Conservation (phyloP, 2,113 vertebrate genomes). For the Benitochromis conjunctus region DNA sequence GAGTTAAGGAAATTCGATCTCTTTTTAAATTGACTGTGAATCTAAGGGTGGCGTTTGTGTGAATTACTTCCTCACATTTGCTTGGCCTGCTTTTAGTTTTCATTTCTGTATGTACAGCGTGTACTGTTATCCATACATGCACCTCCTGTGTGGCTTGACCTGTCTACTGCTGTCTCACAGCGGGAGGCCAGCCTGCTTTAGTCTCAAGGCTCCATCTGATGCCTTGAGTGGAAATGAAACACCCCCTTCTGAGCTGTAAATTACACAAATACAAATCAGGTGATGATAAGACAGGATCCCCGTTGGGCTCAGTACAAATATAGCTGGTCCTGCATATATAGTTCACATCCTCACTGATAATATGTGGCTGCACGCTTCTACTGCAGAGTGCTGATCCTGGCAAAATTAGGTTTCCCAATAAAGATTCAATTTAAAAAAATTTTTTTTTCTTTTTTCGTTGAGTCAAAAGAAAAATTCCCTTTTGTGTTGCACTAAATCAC, state of each 20-base stretch:
- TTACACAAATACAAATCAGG: slow-evolving; percentile 43
- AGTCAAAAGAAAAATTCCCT: background rate
- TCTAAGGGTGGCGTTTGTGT: background rate
- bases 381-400: background rate
- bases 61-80: background rate
- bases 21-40: background rate
- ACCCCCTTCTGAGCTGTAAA: slow-evolving; percentile 18
- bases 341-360: background rate
- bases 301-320: slow-evolving; percentile 12
- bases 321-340: slow-evolving; percentile 18
- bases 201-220: background rate
- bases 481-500: background rate
- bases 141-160: background rate
- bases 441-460: background rate
- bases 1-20: background rate
- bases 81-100: background rate
- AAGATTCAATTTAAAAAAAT: background rate
- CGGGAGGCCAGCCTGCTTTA: background rate
- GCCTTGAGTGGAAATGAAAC: slow-evolving; percentile 26
- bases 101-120: background rate
- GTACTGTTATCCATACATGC: background rate
- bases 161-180: background rate
- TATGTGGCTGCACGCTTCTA: background rate
- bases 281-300: slow-evolving; percentile 18
- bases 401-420: background rate